Conservation (phyloP, 2,113 vertebrate species). For the Promerops cafer region DNA sequence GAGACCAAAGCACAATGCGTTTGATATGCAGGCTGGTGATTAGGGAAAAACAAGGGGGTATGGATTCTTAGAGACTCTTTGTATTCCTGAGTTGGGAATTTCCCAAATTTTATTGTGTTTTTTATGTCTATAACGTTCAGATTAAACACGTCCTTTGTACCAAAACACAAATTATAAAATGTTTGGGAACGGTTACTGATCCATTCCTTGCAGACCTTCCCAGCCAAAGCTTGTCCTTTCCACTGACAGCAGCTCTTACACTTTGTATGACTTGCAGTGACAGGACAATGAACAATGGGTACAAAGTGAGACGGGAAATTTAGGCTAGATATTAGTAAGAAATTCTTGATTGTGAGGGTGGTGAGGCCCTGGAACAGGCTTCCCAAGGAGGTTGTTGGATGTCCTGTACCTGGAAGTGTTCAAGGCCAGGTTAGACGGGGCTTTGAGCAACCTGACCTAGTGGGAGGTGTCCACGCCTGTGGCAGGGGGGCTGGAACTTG, state of each 20-base stretch:
- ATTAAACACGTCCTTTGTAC: neutral
- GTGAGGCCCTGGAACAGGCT: neutral
- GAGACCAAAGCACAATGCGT: accelerated
- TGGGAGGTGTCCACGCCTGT: accelerated
- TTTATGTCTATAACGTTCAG: accelerated
- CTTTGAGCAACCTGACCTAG: neutral
- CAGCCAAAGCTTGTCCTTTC: neutral
- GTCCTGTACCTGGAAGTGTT: neutral
- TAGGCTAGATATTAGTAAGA: no score
- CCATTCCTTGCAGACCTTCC: neutral
- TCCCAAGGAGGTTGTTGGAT: neutral
- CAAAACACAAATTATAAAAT: neutral
- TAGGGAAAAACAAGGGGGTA: neutral
- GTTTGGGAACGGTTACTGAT: neutral
- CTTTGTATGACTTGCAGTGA: neutral
- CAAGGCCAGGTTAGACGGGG: neutral
- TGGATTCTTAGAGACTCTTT: neutral
- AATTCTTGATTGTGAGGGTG: neutral
- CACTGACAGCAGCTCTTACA: neutral
- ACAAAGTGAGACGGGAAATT: neutral
- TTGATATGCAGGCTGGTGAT: accelerated
- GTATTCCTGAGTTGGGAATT: neutral
- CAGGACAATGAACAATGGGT: neutral
- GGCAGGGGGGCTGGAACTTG: accelerated
- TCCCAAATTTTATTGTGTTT: accelerated